These are phyloP conservation scores for Peribatodes rhomboidaria DNA, from an alignment of 2,888 invertebrate species.

Conservation along the genomic window DNA sequence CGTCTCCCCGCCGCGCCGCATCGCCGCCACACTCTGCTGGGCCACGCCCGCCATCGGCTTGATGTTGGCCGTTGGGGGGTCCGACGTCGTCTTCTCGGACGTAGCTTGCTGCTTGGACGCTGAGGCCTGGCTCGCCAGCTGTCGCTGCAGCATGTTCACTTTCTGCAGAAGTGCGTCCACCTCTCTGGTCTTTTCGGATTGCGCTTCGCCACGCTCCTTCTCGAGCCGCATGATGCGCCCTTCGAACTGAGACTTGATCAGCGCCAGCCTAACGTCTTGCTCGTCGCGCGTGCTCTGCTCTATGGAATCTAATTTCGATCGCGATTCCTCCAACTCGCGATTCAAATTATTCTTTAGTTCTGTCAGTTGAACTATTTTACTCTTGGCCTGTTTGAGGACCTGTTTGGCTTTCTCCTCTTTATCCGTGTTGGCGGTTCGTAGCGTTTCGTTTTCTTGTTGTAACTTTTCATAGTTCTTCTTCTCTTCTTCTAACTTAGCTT, in stretches of 20 bases:
- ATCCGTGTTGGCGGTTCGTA: constrained; percentile 84
- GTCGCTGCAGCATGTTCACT: constrained; percentile 89
- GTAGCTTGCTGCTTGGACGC: constrained; percentile 88
- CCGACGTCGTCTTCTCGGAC: constrained; percentile 85
- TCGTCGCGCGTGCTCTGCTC: constrained; percentile 85
- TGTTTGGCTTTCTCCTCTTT: constrained; percentile 89
- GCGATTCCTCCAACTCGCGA: constrained; percentile 86
- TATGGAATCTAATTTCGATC: constrained; percentile 79
- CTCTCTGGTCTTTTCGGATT: constrained; percentile 87
- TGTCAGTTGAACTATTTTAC: constrained; percentile 90
- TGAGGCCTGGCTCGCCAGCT: constrained; percentile 90
- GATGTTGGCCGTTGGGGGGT: constrained; percentile 94
- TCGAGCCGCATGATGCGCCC: constrained; percentile 89
- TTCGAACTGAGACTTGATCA: constrained; percentile 90
- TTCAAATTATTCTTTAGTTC: constrained; percentile 89
- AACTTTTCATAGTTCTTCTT: constrained; percentile 88
- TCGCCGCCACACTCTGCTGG: constrained; percentile 81
- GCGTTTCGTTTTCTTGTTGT: constrained; percentile 88
- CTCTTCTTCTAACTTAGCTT: constrained; percentile 75
- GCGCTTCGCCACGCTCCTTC: constrained; percentile 90
- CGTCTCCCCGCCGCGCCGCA: constrained; percentile 92
- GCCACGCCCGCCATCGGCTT: constrained; percentile 94
- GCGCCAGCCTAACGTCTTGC: constrained; percentile 86
- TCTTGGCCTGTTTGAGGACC: constrained; percentile 91
- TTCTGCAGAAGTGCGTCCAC: constrained; percentile 91